phyloP scores from a whole-genome alignment of 2,113 vertebrate genomes.

The Pollachius pollachius region DNA sequence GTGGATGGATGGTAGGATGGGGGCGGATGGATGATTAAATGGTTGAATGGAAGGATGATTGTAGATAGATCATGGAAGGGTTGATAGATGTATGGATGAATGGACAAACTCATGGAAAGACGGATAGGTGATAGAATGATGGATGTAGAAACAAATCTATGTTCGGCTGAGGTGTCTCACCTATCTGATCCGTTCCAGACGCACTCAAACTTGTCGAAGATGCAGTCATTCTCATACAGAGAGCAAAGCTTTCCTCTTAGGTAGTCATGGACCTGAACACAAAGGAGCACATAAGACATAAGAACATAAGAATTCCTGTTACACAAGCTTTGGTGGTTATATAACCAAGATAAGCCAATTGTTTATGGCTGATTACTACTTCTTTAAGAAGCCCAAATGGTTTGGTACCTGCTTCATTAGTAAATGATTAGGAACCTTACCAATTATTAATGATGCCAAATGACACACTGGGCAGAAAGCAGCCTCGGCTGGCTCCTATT shows the following conservation, averaged over 20 bases:
- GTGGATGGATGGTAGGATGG: no score
- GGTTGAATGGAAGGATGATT: constrained; percentile 1
- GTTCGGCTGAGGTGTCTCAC: constrained; percentile 63
- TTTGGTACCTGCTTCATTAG: no score
- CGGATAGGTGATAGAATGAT: no score
- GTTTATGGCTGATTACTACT: no score
- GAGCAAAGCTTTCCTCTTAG: constrained; percentile 93
- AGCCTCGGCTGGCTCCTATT: no score
- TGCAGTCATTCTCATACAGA: constrained; percentile 96
- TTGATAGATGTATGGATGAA: not conserved
- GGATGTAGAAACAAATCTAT: not conserved
- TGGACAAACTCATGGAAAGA: not conserved
- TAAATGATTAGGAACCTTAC: no score
- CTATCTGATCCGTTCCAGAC: constrained; percentile 97
- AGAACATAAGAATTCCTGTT: not conserved
- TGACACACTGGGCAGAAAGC: no score
- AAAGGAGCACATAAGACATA: not conserved
- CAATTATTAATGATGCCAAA: no score
- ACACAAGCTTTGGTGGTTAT: not conserved
- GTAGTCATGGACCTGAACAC: constrained; percentile 89
- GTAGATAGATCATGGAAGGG: not conserved
- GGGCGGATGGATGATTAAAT: not conserved
- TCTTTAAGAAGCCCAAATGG: no score
- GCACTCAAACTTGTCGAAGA: constrained; percentile 98
- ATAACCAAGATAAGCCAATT: no score